phyloP scores from a whole-genome alignment of 2,113 vertebrate species.

The Tiliqua scincoides region DNA sequence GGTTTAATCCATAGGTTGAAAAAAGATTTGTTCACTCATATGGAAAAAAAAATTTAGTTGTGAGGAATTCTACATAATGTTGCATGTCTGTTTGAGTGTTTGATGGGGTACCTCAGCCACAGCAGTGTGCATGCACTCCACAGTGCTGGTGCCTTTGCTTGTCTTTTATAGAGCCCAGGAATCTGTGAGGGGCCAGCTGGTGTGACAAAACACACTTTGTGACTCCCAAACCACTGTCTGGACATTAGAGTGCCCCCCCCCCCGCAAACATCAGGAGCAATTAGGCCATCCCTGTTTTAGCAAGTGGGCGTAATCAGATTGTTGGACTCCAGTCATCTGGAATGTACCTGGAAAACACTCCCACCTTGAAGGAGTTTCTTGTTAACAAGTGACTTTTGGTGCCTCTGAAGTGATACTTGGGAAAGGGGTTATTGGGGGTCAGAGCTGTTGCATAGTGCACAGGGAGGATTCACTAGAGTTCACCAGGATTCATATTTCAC shows the following conservation, averaged over 20 bases:
- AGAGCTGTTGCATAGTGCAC: not conserved
- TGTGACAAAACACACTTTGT: not conserved
- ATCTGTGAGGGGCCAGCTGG: not conserved
- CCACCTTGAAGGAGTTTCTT: not conserved
- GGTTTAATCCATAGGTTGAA: not conserved
- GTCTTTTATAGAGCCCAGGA: not conserved
- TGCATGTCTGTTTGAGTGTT: not conserved
- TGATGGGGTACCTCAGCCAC: not conserved
- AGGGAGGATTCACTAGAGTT: not conserved
- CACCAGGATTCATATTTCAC: accelerated
- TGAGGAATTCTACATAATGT: not conserved
- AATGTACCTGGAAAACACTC: not conserved
- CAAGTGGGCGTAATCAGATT: not conserved
- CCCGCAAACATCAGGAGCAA: too few species aligned
- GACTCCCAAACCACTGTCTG: too few species aligned
- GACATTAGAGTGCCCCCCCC: not conserved
- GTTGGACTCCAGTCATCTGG: not conserved
- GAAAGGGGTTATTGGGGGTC: not conserved
- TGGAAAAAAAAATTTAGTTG: not conserved
- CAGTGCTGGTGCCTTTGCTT: too few species aligned
- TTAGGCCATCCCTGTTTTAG: not conserved
- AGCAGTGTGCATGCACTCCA: too few species aligned
- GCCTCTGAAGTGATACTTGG: not conserved
- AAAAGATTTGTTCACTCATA: not conserved
- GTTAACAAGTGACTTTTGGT: not conserved